These are phyloP conservation scores for Oceanites oceanicus DNA, from an alignment of 2,113 vertebrate genomes.

Conservation along the genomic window DNA sequence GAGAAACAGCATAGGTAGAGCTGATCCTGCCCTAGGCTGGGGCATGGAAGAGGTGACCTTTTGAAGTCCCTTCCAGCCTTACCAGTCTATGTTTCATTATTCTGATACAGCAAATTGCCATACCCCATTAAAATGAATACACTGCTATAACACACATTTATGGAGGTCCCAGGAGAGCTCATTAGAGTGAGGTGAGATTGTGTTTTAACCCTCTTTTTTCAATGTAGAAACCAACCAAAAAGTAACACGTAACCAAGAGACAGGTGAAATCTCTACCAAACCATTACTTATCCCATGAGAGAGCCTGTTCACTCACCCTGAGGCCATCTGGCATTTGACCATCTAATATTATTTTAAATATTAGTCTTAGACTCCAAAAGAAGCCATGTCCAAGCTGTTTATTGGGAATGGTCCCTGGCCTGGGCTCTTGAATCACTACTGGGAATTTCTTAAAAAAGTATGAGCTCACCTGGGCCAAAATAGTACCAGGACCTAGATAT, in stretches of 20 bases:
- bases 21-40: constrained; percentile 33
- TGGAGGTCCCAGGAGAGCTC: constrained; percentile 13
- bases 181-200: constrained; percentile 40
- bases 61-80: constrained; percentile 1
- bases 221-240: not conserved
- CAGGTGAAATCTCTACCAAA: not conserved
- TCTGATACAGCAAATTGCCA: constrained; percentile 7
- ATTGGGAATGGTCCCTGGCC: not conserved
- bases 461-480: not conserved
- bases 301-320: not conserved
- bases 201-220: not conserved
- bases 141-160: not conserved
- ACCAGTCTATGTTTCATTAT: not conserved
- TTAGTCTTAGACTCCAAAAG: not conserved
- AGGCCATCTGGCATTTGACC: not conserved
- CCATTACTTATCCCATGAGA: not conserved
- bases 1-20: constrained; percentile 7
- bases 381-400: not conserved
- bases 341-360: not conserved
- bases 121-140: constrained; percentile 23
- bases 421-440: not conserved
- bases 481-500: not conserved
- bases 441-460: not conserved
- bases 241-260: not conserved
- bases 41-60: constrained; percentile 22